Percentiles rank a stretch among this genome's conserved stretches.
These are phyloP conservation scores for Anoncus sp. DNA, from an alignment of 2,888 invertebrate species.

Conservation along the genomic window DNA sequence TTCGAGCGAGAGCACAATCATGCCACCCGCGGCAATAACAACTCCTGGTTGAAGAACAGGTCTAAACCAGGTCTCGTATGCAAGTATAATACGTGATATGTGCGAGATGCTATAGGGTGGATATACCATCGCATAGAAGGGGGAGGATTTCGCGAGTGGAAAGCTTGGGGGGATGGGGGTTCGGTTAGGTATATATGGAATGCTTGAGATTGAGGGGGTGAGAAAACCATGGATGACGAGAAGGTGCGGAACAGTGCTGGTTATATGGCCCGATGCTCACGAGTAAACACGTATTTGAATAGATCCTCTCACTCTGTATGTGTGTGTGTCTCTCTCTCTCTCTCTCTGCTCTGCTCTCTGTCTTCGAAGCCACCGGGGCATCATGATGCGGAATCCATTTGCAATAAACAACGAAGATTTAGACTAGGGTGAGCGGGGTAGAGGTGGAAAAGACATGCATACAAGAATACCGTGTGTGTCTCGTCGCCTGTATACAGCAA, in stretches of 20 bases:
- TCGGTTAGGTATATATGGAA: neutral
- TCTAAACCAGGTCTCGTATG: conserved; percentile 5
- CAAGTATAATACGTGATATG: neutral
- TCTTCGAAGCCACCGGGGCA: conserved; percentile 74
- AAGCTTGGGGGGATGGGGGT: conserved; percentile 9
- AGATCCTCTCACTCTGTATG: conserved; percentile 69
- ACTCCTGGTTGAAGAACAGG: conserved; percentile 65
- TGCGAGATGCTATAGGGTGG: neutral
- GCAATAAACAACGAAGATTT: conserved; percentile 83
- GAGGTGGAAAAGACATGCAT: conserved; percentile 51
- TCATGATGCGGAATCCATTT: conserved; percentile 82
- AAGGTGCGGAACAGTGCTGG: conserved; percentile 46
- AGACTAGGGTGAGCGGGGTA: conserved; percentile 69
- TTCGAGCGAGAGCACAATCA: conserved; percentile 77
- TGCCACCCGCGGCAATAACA: conserved; percentile 76
- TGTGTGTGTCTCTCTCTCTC: conserved; percentile 1
- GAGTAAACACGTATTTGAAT: conserved; percentile 79
- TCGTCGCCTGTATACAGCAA: conserved; percentile 38
- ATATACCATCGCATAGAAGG: neutral
- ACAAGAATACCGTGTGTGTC: conserved; percentile 33
- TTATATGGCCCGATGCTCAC: conserved; percentile 64
- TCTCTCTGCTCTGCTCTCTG: conserved; percentile 12
- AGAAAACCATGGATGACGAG: conserved; percentile 49
- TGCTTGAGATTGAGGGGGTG: conserved; percentile 39
- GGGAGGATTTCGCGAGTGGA: conserved; percentile 41